Evolutionary conservation across 2,113 vertebrate species (phyloP).

Genomic region (Chionodraco myersi): DNA sequence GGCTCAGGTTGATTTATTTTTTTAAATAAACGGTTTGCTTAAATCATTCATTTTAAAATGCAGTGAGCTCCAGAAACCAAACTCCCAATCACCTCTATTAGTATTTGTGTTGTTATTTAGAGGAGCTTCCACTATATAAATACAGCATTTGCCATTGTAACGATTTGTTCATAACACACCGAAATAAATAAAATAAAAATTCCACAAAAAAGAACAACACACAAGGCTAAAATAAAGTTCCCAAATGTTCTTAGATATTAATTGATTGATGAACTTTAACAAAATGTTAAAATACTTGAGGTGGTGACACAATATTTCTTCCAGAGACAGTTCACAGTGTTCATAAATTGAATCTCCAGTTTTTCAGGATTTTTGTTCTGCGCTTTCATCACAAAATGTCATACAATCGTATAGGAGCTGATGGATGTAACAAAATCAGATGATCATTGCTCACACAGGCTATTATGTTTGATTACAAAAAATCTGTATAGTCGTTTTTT

Average conservation of each 20-base stretch:
- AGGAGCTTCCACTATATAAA: background rate
- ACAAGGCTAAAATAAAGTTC: background rate
- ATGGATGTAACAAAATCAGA: slow-evolving; percentile 3
- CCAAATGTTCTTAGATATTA: background rate
- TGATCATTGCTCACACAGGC: slow-evolving; percentile 3
- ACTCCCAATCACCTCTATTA: background rate
- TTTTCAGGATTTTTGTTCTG: background rate
- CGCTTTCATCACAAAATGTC: slow-evolving; percentile 16
- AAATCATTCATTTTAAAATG: background rate
- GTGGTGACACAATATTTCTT: background rate
- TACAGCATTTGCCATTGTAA: background rate
- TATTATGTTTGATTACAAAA: slow-evolving; percentile 20
- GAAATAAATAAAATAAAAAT: background rate
- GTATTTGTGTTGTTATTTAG: too few relatives aligned
- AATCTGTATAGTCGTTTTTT: slow-evolving; percentile 21
- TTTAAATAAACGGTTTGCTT: background rate
- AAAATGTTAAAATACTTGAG: background rate
- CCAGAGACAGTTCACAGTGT: background rate
- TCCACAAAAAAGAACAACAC: background rate
- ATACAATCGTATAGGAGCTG: background rate
- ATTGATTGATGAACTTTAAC: background rate
- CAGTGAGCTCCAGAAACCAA: background rate
- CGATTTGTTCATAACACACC: background rate
- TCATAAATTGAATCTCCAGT: background rate
- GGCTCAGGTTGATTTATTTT: background rate